These are phyloP conservation scores for Thera obeliscata DNA, from an alignment of 2,888 invertebrate genomes.

Conservation along the genomic window DNA sequence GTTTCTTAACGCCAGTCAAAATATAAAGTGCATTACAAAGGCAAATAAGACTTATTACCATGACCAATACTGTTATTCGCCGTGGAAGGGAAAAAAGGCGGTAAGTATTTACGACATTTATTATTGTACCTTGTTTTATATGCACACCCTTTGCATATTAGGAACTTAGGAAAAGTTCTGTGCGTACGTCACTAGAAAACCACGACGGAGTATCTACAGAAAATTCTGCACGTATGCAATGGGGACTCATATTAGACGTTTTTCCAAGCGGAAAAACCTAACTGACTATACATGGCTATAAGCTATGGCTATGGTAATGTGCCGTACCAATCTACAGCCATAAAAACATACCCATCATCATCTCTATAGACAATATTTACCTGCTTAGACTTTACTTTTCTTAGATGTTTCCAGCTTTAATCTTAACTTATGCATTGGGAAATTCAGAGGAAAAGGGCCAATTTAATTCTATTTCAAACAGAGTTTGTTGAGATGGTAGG, in stretches of 20 bases:
- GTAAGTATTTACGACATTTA: slow-evolving; percentile 42
- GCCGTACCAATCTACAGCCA: no score
- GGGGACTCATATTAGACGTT: no score
- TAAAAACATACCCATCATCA: no score
- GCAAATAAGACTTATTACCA: slow-evolving; percentile 50
- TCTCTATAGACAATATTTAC: not conserved
- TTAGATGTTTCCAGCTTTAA: not conserved
- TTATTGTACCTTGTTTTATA: slow-evolving; percentile 13
- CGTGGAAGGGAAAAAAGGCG: slow-evolving; percentile 42
- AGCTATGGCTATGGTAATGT: no score
- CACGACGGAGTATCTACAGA: not conserved
- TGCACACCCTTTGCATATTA: slow-evolving; percentile 23
- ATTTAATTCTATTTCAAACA: slow-evolving; percentile 4
- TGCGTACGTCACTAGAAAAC: not conserved
- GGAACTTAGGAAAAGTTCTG: no score
- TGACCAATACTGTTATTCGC: slow-evolving; percentile 48
- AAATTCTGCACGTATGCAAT: no score
- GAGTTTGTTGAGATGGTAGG: not conserved
- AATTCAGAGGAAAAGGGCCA: slow-evolving; percentile 13
- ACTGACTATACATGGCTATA: no score
- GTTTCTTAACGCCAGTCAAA: slow-evolving; percentile 46
- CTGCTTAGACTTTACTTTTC: not conserved
- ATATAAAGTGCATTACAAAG: slow-evolving; percentile 46
- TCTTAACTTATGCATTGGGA: not conserved
- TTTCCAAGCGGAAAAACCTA: no score